Evolutionary conservation across 2,797 vertebrate genomes (phyloP), one percentile per base, ranked within the genome.

Genomic region (Coregonus ussuriensis): DNA sequence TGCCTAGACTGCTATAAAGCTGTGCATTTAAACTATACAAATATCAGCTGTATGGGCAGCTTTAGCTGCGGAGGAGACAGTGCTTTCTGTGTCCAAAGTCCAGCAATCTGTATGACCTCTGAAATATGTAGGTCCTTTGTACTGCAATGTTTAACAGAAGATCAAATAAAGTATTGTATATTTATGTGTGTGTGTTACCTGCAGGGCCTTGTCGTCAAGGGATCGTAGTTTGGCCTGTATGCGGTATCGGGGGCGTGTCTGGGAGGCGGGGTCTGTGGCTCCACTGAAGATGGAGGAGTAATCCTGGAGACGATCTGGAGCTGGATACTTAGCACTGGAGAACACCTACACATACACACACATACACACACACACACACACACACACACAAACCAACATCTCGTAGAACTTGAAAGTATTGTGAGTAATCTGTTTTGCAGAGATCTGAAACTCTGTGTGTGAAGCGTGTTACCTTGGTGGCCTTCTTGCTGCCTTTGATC

Each of bases 401-500:
- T n/a, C 31, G 21, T 9, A 63, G 79, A 4, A 21, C 13, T 35
- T 54, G 1, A 33, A 9, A 6, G 35, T 9, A 69, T 41, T 25
- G 25, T 47, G 7, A 47, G 9, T 47, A 47, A 47, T 47, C 41
- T 13, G 9, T 13, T 13, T 25, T 63, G 11, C 59, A 25, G 21
- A 63, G 2, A 63, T 63, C 7, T 63, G 59, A 21, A 47, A 47
- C 9, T 47, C 2, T 47, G 41, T 47, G 41, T 47, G 41, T 13
- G 41, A 47, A 47, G 41, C 9, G 9, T 47, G 71, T 89, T 95
- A 98, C 98, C 96, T 98, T 99, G 82, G 97, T 99, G 80, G 97
- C 98, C 88, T 99, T 99, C 91, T 98, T 99, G 91, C 97, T 99
- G 91, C 97, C 98, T 87, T 99, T 98, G 89, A 99, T 96, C 92